Percentiles rank a stretch among this genome's conserved stretches.
Evolutionary conservation across 53 echinoderm and acorn worm genomes (phyloP).

Genomic region (Crossaster papposus): DNA sequence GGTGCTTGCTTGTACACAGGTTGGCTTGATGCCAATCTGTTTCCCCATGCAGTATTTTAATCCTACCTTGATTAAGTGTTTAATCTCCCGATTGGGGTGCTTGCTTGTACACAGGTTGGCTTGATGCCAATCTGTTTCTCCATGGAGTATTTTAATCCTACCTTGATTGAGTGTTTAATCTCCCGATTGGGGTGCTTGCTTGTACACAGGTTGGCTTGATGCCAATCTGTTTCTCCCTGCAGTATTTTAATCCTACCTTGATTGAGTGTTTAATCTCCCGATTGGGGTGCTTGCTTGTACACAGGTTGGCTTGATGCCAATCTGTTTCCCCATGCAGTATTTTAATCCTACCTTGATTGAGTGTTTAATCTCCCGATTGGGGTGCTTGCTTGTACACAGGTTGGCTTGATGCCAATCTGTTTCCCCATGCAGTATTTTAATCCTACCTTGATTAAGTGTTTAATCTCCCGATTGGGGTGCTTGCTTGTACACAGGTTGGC

Average conservation of each 20-base stretch:
- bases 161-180: conserved; percentile 81
- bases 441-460: conserved; percentile 81
- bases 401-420: conserved; percentile 83
- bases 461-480: conserved; percentile 78
- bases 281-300: conserved; percentile 81
- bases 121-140: conserved; percentile 88
- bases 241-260: too few species aligned
- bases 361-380: conserved; percentile 85
- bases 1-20: conserved; percentile 83
- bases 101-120: conserved; percentile 83
- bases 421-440: conserved; percentile 79
- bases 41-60: conserved; percentile 79
- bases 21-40: conserved; percentile 83
- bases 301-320: conserved; percentile 82
- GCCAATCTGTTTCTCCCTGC: conserved; percentile 86
- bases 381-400: conserved; percentile 83
- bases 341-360: too few species aligned
- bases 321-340: conserved; percentile 76
- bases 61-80: conserved; percentile 81
- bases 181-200: conserved; percentile 83
- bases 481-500: conserved; percentile 83
- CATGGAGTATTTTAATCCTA: conserved; percentile 77
- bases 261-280: conserved; percentile 85
- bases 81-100: conserved; percentile 78
- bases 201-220: conserved; percentile 78